Evolutionary conservation across 2,888 invertebrate species (phyloP), one percentile per base, ranked within the genome.

Genomic region (Stratiomys singularior): DNA sequence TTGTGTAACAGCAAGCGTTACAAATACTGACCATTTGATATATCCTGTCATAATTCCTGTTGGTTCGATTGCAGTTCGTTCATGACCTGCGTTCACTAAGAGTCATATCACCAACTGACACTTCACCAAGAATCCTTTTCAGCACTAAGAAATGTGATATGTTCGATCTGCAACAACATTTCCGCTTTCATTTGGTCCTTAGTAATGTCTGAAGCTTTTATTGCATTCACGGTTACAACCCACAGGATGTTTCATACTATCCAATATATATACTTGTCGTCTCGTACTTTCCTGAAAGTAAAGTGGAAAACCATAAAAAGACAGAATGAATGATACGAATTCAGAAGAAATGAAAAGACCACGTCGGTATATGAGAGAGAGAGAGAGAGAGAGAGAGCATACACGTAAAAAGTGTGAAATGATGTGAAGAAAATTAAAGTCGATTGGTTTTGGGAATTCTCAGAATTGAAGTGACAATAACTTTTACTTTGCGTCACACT

Each of bases 381-480:
- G n/a, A n/a, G n/a, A n/a, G n/a, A n/a, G n/a, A n/a, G n/a, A n/a
- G n/a, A n/a, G 69, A 77, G 23, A 69, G 63, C 18, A 11, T 47
- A 25, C 25, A 15, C 15, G 64, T 76, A 30, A 21, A 56, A 76
- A 67, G 77, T 58, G 58, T 79, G 77, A 79, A 77, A 79, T 77
- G 76, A 77, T 77, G 66, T 77, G 74, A 46, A 60, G 66, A 67
- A 74, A 77, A 74, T 77, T 74, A 64, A 69, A 77, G 77, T 79
- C 77, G 79, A 79, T 79, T 79, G 79, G 79, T 79, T 79, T 74
- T 23, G 66, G 66, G 64, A 76, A 60, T 74, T 21, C 44, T 5
- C 13, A 69, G 69, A 64, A n/a, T 64, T 18, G 64, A 64, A 47
- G 52, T 52, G 71, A 52, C 71, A 52, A 71, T 71, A 37, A 71